Percentiles rank a stretch among this genome's conserved stretches.
Conservation (phyloP, 2,113 vertebrate species). For the Tenebrosternarchus preto region DNA sequence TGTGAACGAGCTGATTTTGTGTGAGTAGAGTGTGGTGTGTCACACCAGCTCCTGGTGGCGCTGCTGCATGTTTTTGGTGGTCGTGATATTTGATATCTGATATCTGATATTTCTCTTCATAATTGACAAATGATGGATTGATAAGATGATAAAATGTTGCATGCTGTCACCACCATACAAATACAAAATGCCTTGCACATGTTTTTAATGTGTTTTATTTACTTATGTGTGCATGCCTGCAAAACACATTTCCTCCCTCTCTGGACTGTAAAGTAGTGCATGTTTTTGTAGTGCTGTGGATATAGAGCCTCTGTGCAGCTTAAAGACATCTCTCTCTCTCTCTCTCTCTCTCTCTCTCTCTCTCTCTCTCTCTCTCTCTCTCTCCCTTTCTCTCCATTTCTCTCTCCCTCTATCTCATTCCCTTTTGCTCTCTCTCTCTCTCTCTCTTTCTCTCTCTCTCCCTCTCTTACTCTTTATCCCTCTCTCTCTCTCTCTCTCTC, state of each 20-base stretch:
- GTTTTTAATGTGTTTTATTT: not conserved
- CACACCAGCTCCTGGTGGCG: too few species aligned
- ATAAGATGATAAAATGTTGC: too few species aligned
- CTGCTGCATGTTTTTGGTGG: too few species aligned
- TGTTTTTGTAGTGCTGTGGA: constrained; percentile 34
- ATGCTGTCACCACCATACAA: not conserved
- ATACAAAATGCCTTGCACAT: not conserved
- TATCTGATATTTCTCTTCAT: too few species aligned
- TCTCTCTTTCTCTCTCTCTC: constrained; percentile 72
- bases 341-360: constrained; percentile 68
- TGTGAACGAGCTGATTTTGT: too few species aligned
- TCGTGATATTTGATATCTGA: too few species aligned
- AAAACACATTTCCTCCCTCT: constrained; percentile 28
- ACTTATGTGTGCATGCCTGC: constrained; percentile 3
- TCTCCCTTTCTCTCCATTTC: constrained; percentile 76
- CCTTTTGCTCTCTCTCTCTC: constrained; percentile 79
- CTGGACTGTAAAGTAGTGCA: constrained; percentile 15
- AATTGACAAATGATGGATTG: too few species aligned
- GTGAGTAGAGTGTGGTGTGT: too few species aligned
- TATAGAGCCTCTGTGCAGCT: constrained; percentile 5
- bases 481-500: constrained; percentile 76
- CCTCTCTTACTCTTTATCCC: too few species aligned
- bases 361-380: too few species aligned
- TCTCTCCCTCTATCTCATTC: constrained; percentile 76
- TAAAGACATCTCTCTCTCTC: constrained; percentile 71